Percentiles rank a stretch among this genome's conserved stretches.
Conservation (phyloP, 2,888 invertebrate genomes). For the Pseudanteris insignis region DNA sequence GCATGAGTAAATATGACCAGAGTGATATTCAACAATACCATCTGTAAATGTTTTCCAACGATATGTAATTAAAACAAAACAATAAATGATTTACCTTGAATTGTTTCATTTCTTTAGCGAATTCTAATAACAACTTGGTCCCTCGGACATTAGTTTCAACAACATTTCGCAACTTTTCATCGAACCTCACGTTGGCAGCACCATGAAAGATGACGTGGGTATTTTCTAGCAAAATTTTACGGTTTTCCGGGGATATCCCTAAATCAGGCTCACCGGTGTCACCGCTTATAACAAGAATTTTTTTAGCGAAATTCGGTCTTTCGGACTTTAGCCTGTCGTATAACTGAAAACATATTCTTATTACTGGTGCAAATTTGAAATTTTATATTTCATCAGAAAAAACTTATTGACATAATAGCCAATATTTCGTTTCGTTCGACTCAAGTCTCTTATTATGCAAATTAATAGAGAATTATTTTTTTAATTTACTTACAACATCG, state of each 20-base stretch:
- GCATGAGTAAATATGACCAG: no score
- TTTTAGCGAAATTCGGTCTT: slow-evolving; percentile 67
- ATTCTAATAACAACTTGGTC: slow-evolving; percentile 72
- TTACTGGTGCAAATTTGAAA: no score
- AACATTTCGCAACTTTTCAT: slow-evolving; percentile 74
- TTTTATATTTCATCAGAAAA: no score
- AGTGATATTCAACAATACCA: no score
- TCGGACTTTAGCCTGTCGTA: slow-evolving; percentile 68
- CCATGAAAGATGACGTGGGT: slow-evolving; percentile 77
- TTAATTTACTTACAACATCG: slow-evolving; percentile 54
- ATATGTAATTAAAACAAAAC: no score
- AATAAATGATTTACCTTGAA: no score
- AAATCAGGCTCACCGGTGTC: slow-evolving; percentile 68
- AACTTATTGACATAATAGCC: no score
- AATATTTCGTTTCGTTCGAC: no score
- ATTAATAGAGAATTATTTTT: no score
- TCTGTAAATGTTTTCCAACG: no score
- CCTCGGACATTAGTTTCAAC: slow-evolving; percentile 77
- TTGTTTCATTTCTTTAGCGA: slow-evolving; percentile 74
- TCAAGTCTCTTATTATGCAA: no score
- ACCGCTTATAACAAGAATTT: slow-evolving; percentile 71
- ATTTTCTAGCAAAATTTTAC: slow-evolving; percentile 67
- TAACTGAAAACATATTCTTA: slow-evolving; percentile 67
- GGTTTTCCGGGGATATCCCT: slow-evolving; percentile 68
- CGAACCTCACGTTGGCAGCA: slow-evolving; percentile 80